Base-by-base conservation (phyloP, 1,140 invertebrate genomes). In the Leguminivora glycinivorella region DNA sequence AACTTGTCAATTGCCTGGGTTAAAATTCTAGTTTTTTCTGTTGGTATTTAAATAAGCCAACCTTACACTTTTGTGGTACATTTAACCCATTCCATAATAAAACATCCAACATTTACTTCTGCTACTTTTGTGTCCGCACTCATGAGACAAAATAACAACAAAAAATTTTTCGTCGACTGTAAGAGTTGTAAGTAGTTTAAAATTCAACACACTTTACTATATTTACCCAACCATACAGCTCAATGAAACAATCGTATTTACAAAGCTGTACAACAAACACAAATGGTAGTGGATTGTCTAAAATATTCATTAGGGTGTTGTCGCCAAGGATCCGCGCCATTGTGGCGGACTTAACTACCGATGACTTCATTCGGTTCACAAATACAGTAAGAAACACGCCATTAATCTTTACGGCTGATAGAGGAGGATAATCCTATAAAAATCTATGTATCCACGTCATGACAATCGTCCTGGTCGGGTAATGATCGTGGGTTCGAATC, bases 281-380 rank as follows among this genome's bases (percentile, higher is more conserved):
- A 63, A 31, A 17, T 63, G 2, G 14, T 2, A 63, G 26, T 29
- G 4, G 58, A 29, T 63, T 63, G 58, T 63, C 29, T 63, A 63
- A 63, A 63, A 63, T 63, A 63, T 63, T 63, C 25, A 63, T 63
- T 63, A 63, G 58, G 29, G 29, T 63, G 58, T 63, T 63, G 58
- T 63, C 58, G 58, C 58, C 58, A 63, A 63, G 58, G 58, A 63
- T 63, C 58, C 58, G 25, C 58, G 58, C 25, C 58, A 17, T 34
- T 63, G 29, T 31, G 58, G 58, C 58, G 58, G 58, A 31, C 29
- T 63, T 63, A 34, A 63, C 26, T 29, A n/a, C 58, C 58, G 58
- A 29, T 63, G 58, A 63, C 29, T 17, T 63, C 58, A 63, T 29
- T 58, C 58, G 22, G 25, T 10, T 63, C 17, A 34, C 29, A 63